Evolutionary conservation across 2,113 vertebrate genomes (phyloP).

Genomic region (Carassius carassius): DNA sequence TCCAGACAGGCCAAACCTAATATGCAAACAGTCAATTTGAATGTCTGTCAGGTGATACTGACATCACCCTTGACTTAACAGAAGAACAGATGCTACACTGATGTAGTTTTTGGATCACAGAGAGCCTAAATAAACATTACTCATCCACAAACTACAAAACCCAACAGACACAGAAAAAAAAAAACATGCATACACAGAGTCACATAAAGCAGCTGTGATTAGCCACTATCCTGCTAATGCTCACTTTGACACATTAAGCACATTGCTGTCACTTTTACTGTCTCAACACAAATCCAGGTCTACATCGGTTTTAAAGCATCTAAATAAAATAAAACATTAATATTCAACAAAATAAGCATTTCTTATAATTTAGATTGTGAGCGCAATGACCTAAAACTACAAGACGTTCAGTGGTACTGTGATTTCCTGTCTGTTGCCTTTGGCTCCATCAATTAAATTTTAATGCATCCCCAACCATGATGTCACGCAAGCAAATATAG

Average conservation of each 20-base stretch:
- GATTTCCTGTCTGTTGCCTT: neutral
- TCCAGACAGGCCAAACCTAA: neutral
- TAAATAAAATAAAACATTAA: no score
- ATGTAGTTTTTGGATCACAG: neutral
- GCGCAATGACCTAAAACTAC: neutral
- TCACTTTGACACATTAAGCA: neutral
- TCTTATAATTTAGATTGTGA: neutral
- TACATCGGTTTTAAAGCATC: neutral
- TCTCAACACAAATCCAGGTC: neutral
- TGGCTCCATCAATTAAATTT: neutral
- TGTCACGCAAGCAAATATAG: neutral
- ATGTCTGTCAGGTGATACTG: constrained; percentile 27
- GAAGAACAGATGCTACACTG: neutral
- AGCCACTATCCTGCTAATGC: neutral
- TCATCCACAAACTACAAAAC: neutral
- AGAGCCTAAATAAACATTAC: neutral
- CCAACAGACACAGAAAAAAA: neutral
- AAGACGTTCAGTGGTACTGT: neutral
- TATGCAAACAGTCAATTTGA: constrained; percentile 62
- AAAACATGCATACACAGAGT: neutral
- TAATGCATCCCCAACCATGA: neutral
- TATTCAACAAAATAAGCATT: neutral
- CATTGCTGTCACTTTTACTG: no score
- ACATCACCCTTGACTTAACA: neutral
- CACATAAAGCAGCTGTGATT: constrained; percentile 42